These are phyloP conservation scores for Solenodon paradoxus DNA, from an alignment of 2,113 vertebrate genomes.

Conservation along the genomic window DNA sequence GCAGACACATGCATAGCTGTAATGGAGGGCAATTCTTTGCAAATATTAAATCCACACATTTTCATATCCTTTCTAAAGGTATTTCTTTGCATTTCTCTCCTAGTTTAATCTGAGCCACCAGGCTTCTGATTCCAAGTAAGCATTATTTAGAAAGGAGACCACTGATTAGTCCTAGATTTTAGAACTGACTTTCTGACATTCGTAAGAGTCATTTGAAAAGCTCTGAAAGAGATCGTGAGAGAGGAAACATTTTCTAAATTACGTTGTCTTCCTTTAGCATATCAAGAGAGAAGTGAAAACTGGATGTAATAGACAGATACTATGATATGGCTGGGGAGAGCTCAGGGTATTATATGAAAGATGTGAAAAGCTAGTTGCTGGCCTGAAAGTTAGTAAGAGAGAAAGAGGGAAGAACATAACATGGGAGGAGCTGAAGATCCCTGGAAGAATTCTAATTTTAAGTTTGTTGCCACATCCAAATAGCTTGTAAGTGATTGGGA, in stretches of 20 bases:
- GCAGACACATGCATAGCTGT: neutral
- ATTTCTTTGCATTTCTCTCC: neutral
- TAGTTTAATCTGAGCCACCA: neutral
- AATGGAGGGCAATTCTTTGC: neutral
- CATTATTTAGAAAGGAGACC: neutral
- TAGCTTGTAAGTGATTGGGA: too few species aligned
- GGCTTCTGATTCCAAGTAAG: neutral
- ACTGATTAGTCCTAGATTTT: neutral
- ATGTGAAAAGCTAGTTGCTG: neutral
- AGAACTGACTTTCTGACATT: neutral
- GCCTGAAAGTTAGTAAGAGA: neutral
- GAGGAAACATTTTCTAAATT: neutral
- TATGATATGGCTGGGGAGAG: neutral
- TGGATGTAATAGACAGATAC: neutral
- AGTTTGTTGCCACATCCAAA: neutral
- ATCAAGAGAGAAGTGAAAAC: neutral
- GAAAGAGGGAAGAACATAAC: neutral
- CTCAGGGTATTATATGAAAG: neutral
- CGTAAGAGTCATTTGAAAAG: neutral
- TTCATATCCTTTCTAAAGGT: neutral
- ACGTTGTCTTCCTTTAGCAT: neutral
- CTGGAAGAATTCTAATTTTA: neutral
- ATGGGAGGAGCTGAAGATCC: neutral
- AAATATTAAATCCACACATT: neutral
- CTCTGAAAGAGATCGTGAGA: neutral